A percentile compares a stretch with the other conserved stretches of the same genome.
These are phyloP conservation scores for Gallinago jamesoni DNA, from an alignment of 2,113 vertebrate species.

Conservation along the genomic window DNA sequence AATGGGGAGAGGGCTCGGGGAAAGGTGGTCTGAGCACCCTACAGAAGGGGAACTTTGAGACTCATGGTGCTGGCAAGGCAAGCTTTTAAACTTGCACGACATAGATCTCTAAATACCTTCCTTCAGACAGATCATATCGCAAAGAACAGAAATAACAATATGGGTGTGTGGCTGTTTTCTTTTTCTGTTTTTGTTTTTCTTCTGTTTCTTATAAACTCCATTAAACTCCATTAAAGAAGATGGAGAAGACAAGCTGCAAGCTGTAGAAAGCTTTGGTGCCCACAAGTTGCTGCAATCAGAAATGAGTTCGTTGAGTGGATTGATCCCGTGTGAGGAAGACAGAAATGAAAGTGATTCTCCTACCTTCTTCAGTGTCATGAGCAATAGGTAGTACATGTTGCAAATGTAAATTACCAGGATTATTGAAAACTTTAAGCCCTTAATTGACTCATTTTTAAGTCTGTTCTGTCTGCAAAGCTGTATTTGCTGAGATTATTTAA, in stretches of 20 bases:
- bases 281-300: not conserved
- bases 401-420: not conserved
- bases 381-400: constrained; percentile 86
- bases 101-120: not conserved
- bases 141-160: not conserved
- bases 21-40: not conserved
- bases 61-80: not conserved
- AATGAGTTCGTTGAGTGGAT: not conserved
- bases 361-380: constrained; percentile 98
- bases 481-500: constrained; percentile 1
- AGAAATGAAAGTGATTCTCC: constrained; percentile 66
- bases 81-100: not conserved
- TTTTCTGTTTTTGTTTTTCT: not conserved
- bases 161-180: not conserved
- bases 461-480: not conserved
- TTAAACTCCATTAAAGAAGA: constrained; percentile 40
- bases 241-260: constrained; percentile 12
- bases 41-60: not conserved
- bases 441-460: not conserved
- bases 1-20: not conserved
- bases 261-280: constrained; percentile 40
- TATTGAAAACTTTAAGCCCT: not conserved
- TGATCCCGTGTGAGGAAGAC: constrained; percentile 37
- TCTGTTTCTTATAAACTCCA: constrained; percentile 21
- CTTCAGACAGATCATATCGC: not conserved